phyloP scores from a whole-genome alignment of 2,113 vertebrate species.

The Nicator chloris region DNA sequence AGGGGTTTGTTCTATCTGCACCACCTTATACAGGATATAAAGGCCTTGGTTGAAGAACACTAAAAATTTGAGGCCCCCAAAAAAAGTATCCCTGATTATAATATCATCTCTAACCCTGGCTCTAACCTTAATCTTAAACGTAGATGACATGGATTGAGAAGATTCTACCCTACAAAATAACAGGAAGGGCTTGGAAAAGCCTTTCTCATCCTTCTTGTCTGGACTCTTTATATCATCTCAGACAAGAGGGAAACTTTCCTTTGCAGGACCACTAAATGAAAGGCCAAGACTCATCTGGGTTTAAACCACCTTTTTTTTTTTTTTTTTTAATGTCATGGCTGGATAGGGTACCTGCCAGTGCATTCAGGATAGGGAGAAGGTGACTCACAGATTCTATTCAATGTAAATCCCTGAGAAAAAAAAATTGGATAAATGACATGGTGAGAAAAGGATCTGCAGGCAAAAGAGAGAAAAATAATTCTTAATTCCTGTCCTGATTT shows the following conservation, averaged over 20 bases:
- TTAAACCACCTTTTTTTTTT: background rate
- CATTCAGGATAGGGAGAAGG: background rate
- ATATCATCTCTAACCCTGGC: background rate
- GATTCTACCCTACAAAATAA: too few relatives aligned
- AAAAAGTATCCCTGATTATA: background rate
- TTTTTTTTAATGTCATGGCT: background rate
- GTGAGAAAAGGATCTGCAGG: background rate
- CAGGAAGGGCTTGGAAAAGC: background rate
- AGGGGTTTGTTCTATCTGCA: background rate
- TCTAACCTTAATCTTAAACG: background rate
- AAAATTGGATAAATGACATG: background rate
- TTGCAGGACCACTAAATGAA: background rate
- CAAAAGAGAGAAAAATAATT: background rate
- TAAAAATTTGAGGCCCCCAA: background rate
- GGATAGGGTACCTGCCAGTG: background rate
- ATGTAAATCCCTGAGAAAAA: background rate
- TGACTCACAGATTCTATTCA: background rate
- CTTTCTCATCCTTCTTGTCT: background rate
- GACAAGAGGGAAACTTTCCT: background rate
- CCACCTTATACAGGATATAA: background rate
- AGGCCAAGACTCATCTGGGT: background rate
- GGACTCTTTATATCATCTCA: background rate
- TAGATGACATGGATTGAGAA: background rate
- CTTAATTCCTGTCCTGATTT: background rate
- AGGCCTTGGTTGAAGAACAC: background rate